phyloP scores from a whole-genome alignment of 2,797 vertebrate genomes.

The Rhinichthys osculus region DNA sequence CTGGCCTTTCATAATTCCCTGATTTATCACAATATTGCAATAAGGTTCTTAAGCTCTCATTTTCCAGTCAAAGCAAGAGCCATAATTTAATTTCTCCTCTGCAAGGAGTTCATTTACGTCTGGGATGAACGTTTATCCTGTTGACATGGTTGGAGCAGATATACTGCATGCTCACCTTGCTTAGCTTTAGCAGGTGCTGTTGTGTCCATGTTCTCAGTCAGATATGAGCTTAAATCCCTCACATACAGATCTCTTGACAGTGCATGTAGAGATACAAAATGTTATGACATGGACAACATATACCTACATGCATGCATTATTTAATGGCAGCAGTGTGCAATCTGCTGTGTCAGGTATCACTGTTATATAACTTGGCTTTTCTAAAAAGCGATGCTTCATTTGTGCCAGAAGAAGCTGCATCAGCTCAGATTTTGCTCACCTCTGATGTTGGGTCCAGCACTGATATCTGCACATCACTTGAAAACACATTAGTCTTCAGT shows the following conservation, averaged over 20 bases:
- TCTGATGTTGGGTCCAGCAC: background rate
- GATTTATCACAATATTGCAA: conserved; percentile 57
- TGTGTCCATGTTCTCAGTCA: background rate
- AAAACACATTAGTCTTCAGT: background rate
- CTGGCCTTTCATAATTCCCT: conserved; percentile 50
- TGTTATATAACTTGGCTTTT: conserved; percentile 2
- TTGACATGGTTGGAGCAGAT: conserved; percentile 27
- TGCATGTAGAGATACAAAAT: conserved; percentile 42
- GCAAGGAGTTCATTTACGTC: conserved; percentile 79
- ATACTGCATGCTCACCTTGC: conserved; percentile 16
- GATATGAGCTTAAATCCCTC: too few relatives aligned
- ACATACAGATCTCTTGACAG: too few relatives aligned
- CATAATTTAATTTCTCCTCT: conserved; percentile 76
- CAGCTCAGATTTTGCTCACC: background rate
- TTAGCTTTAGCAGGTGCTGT: conserved; percentile 41
- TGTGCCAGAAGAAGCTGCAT: background rate
- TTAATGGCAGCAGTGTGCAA: conserved; percentile 12
- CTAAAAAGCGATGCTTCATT: conserved; percentile 2
- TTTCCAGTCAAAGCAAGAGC: conserved; percentile 50
- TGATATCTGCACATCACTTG: background rate
- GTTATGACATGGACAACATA: conserved; percentile 33
- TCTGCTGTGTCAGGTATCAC: conserved; percentile 70
- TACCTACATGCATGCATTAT: conserved; percentile 34
- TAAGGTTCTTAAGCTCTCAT: conserved; percentile 54
- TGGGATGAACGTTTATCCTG: conserved; percentile 72